phyloP scores from a whole-genome alignment of 2,888 invertebrate genomes.

The Antitype chi region DNA sequence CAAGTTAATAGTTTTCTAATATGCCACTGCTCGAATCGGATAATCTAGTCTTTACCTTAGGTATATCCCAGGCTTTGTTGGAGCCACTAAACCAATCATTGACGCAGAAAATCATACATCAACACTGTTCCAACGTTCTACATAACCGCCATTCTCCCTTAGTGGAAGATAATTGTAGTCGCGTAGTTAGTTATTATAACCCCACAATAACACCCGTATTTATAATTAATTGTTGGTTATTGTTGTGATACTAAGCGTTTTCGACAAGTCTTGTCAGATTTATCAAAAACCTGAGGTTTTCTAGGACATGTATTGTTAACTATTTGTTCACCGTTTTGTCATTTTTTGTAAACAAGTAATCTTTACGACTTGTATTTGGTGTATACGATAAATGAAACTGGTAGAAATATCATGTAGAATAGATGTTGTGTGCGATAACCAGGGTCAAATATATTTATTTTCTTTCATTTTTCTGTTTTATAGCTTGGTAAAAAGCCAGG shows the following conservation, averaged over 20 bases:
- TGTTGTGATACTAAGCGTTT: neutral
- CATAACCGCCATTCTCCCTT: neutral
- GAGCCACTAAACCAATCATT: neutral
- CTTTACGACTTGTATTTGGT: neutral
- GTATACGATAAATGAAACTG: neutral
- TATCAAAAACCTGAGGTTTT: neutral
- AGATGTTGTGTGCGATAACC: no score
- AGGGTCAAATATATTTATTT: no score
- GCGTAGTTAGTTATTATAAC: neutral
- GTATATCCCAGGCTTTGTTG: neutral
- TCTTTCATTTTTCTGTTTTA: neutral
- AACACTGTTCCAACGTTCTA: neutral
- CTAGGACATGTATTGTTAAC: neutral
- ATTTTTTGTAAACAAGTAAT: neutral
- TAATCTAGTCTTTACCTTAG: neutral
- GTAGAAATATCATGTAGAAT: neutral
- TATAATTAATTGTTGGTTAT: neutral
- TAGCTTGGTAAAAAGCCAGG: neutral
- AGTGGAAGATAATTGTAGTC: neutral
- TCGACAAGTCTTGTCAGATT: neutral
- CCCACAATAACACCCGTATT: neutral
- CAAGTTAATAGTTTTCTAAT: neutral
- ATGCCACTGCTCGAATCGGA: neutral
- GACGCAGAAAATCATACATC: neutral
- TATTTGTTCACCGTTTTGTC: no score